These are phyloP conservation scores for Brachionichthys hirsutus DNA, from an alignment of 2,113 vertebrate genomes.

Conservation along the genomic window DNA sequence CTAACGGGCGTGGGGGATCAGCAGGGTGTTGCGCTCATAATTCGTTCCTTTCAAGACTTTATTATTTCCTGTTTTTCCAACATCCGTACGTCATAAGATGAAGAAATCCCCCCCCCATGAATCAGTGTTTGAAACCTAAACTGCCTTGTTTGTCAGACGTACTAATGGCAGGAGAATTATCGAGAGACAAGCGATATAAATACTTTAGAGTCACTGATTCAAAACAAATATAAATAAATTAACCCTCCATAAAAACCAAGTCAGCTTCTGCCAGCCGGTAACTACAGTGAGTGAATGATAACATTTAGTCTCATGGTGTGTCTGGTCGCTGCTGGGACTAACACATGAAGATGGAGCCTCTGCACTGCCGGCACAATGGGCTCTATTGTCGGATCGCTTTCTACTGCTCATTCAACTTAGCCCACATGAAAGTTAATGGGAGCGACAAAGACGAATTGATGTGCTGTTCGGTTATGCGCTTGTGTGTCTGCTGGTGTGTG, in stretches of 20 bases:
- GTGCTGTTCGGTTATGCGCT: conserved; percentile 62
- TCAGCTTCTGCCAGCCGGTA: conserved; percentile 38
- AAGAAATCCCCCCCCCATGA: conserved; percentile 46
- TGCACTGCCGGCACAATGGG: conserved; percentile 69
- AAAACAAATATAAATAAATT: conserved; percentile 44
- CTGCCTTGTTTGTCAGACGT: conserved; percentile 41
- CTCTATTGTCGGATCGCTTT: conserved; percentile 71
- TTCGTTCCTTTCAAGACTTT: conserved; percentile 42
- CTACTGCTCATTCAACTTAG: conserved; percentile 62
- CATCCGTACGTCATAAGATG: conserved; percentile 28
- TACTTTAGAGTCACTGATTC: conserved; percentile 35
- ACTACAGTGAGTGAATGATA: conserved; percentile 48
- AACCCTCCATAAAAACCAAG: conserved; percentile 43
- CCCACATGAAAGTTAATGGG: conserved; percentile 76
- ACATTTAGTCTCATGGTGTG: conserved; percentile 66
- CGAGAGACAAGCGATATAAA: conserved; percentile 39
- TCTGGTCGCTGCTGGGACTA: conserved; percentile 54
- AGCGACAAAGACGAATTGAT: conserved; percentile 70
- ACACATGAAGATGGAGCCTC: conserved; percentile 43
- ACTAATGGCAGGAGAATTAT: conserved; percentile 30
- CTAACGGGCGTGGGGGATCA: conserved; percentile 30
- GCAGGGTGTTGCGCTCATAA: conserved; percentile 32
- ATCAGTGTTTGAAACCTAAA: conserved; percentile 37
- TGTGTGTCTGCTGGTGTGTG: conserved; percentile 47
- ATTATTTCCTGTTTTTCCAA: conserved; percentile 43